A percentile compares a stretch with the other conserved stretches of the same genome.
Evolutionary conservation across 1,140 invertebrate genomes (phyloP).

Genomic region (Cotesia typhae): DNA sequence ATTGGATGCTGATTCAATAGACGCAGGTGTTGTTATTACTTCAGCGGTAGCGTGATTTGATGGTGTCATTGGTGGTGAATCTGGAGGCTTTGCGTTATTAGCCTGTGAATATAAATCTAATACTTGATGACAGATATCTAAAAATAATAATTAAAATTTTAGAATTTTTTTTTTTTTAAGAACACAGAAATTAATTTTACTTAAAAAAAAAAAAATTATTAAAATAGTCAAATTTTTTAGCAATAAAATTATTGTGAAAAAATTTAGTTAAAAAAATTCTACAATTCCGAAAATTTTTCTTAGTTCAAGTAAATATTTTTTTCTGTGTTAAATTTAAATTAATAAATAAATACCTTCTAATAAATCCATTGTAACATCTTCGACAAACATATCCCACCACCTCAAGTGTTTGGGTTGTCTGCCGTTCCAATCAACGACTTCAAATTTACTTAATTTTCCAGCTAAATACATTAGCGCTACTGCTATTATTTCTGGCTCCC

Average conservation of each 20-base stretch:
- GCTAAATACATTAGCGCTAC: conserved; percentile 97
- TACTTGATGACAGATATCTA: conserved; percentile 97
- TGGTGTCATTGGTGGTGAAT: conserved; percentile 71
- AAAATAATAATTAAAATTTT: conserved; percentile 41
- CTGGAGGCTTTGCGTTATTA: conserved; percentile 67
- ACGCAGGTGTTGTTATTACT: conserved; percentile 46
- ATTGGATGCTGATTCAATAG: conserved; percentile 53
- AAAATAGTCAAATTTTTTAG: too few relatives aligned
- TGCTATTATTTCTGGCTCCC: conserved; percentile 99
- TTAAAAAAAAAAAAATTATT: too few relatives aligned
- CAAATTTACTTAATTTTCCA: conserved; percentile 95
- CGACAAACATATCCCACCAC: conserved; percentile 99
- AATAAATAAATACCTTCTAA: conserved; percentile 75
- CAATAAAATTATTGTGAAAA: too few relatives aligned
- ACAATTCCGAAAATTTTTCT: too few relatives aligned
- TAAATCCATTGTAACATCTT: conserved; percentile 94
- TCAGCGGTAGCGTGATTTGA: conserved; percentile 58
- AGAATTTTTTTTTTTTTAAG: not conserved
- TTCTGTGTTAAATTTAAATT: too few relatives aligned
- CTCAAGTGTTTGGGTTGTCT: conserved; percentile 81
- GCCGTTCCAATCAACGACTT: conserved; percentile 92
- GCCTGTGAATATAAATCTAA: conserved; percentile 86
- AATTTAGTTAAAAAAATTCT: too few relatives aligned
- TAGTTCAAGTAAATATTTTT: too few relatives aligned
- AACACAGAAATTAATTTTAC: too few relatives aligned